Conservation (phyloP, 1,140 invertebrate species). For the Nomia melanderi region DNA sequence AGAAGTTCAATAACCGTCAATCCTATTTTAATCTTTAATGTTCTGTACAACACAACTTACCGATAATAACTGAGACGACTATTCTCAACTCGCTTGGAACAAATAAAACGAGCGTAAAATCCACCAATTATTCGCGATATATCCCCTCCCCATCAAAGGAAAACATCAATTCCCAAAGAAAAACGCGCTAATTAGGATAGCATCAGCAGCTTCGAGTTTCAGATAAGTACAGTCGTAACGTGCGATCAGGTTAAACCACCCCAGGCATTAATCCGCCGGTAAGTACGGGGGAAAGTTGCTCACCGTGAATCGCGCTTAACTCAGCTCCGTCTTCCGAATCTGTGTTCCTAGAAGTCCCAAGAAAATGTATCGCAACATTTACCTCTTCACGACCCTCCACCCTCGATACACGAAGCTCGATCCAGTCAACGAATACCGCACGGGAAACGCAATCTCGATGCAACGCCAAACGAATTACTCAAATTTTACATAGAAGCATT, state of each 20-base stretch:
- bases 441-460: neutral
- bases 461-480: no score
- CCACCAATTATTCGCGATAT: no score
- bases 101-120: no score
- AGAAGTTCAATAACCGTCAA: no score
- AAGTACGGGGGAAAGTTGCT: conserved; percentile 3
- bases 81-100: no score
- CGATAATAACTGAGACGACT: no score
- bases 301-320: conserved; percentile 41
- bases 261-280: conserved; percentile 24
- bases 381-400: neutral
- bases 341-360: neutral
- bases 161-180: neutral
- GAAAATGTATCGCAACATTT: conserved; percentile 22
- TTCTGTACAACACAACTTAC: no score
- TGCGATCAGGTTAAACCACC: conserved; percentile 3
- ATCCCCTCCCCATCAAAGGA: no score
- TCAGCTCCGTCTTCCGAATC: neutral
- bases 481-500: no score
- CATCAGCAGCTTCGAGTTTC: neutral
- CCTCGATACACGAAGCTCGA: conserved; percentile 28
- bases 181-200: neutral
- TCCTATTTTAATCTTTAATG: no score
- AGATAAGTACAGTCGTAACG: neutral
- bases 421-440: conserved; percentile 16